Evolutionary conservation across 1,140 invertebrate species (phyloP), one percentile per base, ranked within the genome.

Genomic region (Eriosoma lanigerum): DNA sequence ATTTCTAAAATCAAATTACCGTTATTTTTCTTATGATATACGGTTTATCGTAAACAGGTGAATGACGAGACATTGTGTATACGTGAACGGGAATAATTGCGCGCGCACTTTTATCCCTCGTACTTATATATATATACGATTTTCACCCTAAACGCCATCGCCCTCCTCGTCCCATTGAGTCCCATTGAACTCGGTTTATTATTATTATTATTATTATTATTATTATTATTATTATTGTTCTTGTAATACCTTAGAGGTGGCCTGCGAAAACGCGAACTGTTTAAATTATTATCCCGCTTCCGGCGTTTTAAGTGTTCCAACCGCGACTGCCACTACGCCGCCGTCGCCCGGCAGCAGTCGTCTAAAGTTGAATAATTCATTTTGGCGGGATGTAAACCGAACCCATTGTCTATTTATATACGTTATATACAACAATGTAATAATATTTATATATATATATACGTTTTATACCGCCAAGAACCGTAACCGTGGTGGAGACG

Each of bases 251-350:
- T 78, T 48, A 21, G 75, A 46, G 54, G 54, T 56, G 73, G 54
- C 17, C 54, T 62, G 32, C 32, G 75, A 48, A 60, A 62, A 76
- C 73, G 73, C 52, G 52, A 76, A 60, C 75, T 78, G 75, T 78
- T 78, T 62, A 78, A 78, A 78, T 78, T 78, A 78, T 78, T 78
- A 78, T 58, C 52, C 75, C 75, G 75, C 75, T 78, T 78, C 75
- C 75, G 75, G 75, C 75, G 75, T 78, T 76, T 76, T 76, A 76
- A 76, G 73, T 76, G 73, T 76, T 58, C 52, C 73, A 38, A 38
- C 52, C 29, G 52, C 52, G 19, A 12, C 32, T 6, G 52, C 10
- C 24, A 32, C n/a, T n/a, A n/a, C n/a, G n/a, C 52, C 38, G 4
- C 54, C 38, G 19, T 29, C 72, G 26, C 52, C 52, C 21, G 21